A percentile compares a stretch with the other conserved stretches of the same genome.
phyloP scores from a whole-genome alignment of 2,113 vertebrate genomes.

The Semnornis frantzii region DNA sequence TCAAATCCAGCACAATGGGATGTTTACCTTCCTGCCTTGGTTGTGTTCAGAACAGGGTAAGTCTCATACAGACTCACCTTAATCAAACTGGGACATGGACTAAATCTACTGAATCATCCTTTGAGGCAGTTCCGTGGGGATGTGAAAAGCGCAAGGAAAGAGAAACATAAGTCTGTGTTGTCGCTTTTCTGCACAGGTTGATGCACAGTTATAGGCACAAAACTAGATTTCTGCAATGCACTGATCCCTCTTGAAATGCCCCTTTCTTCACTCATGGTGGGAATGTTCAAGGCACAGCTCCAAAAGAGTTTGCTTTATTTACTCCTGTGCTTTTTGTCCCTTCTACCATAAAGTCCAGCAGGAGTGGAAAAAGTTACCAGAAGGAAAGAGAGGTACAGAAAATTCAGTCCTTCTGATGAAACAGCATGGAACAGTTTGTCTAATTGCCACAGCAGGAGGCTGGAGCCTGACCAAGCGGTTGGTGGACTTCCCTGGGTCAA shows the following conservation, averaged over 20 bases:
- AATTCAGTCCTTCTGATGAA: background rate
- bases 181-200: background rate
- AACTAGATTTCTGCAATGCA: background rate
- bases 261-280: background rate
- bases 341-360: background rate
- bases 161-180: background rate
- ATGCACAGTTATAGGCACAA: background rate
- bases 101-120: background rate
- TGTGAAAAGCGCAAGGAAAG: background rate
- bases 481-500: conserved; percentile 6
- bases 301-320: background rate
- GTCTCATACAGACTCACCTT: background rate
- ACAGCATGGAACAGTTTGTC: conserved; percentile 9
- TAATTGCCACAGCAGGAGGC: background rate
- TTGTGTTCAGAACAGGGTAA: background rate
- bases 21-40: conserved; percentile 61
- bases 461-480: background rate
- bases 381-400: background rate
- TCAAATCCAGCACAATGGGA: conserved; percentile 53
- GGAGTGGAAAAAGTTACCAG: background rate
- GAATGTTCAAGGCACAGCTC: background rate
- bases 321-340: background rate
- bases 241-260: background rate
- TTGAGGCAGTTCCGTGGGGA: background rate
- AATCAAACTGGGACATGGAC: background rate